Base-by-base conservation (phyloP, 2,113 vertebrate species). In the Oryzias curvinotus region DNA sequence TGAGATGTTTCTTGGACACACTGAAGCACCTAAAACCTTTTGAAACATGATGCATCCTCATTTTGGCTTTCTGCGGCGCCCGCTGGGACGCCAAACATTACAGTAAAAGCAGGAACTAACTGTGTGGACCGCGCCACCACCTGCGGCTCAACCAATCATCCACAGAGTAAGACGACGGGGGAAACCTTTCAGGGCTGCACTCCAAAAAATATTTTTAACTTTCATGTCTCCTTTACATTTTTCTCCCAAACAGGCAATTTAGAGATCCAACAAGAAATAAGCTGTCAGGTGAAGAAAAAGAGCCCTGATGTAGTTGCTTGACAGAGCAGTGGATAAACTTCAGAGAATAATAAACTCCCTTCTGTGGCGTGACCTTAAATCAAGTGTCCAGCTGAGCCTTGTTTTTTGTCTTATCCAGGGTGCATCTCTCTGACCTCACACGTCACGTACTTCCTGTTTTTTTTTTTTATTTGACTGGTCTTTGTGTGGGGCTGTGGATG, bases 111-210 rank as follows among this genome's bases (percentile, higher is more conserved):
- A 96, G 18, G 95, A 41, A 94, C 93, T 36, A 95, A 77, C 96
- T 88, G 83, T 96, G 95, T 4, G 69, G 83, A 62, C 93, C 93
- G 0, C 93, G 93, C 16, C 76, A 88, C 7, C 93, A 93, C 68
- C 63, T 0, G 93, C 90, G n/a, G 94, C 93, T 53, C 94, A 96
- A 52, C 94, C 94, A n/a, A 96, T 96, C 86, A 94, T 88, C 95
- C 95, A 87, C 13, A 68, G 55, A 5, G 8, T 2, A 3, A 23
- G 1, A 2, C 2, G 36, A 36, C 30, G 30, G 12, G 36, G 30
- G 36, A 10, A 18, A 13, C 47, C 19, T 18, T 19, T 48, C 19
- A 18, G 47, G 19, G 47, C 47, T 12, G n/a, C 19, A 19, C 36
- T 12, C 36, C 36, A 12, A 10, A 36, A 36, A 14, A 28, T 36